phyloP scores from a whole-genome alignment of 2,797 vertebrate genomes.

The Pampus argenteus region DNA sequence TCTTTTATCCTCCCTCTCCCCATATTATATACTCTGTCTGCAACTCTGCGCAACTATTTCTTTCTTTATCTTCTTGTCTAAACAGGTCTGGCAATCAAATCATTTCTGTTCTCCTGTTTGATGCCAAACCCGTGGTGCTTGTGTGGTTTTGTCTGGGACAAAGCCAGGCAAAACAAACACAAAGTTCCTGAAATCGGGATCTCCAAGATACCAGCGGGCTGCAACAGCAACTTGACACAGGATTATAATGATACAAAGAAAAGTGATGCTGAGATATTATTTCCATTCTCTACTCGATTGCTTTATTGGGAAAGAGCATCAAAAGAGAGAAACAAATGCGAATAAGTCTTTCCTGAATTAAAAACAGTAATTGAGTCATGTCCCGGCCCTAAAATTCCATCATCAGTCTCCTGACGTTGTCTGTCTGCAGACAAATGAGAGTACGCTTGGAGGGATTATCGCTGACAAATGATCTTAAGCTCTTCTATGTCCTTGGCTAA shows the following conservation, averaged over 20 bases:
- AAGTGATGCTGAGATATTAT: not conserved
- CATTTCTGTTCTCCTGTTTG: constrained; percentile 51
- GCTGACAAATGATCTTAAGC: constrained; percentile 8
- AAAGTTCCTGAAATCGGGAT: constrained; percentile 40
- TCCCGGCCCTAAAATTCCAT: constrained; percentile 1
- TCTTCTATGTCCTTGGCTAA: constrained; percentile 7
- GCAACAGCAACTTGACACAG: constrained; percentile 13
- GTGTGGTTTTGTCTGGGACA: constrained; percentile 42
- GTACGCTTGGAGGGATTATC: constrained; percentile 6
- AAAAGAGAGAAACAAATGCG: constrained; percentile 15
- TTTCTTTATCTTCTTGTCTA: constrained; percentile 39
- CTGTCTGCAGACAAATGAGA: constrained; percentile 26
- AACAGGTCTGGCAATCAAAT: constrained; percentile 63
- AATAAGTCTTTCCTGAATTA: constrained; percentile 3
- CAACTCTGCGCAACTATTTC: constrained; percentile 5
- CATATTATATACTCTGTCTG: constrained; percentile 23
- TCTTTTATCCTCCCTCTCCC: constrained; percentile 2
- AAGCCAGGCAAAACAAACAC: constrained; percentile 61
- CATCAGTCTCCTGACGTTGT: not conserved
- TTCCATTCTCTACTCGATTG: not conserved
- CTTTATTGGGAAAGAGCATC: not conserved
- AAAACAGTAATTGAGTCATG: not conserved
- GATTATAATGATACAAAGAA: not conserved
- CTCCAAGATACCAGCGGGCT: constrained; percentile 19
- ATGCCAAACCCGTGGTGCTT: constrained; percentile 23